These are phyloP conservation scores for Hoplias malabaricus DNA, from an alignment of 2,113 vertebrate species.

Conservation along the genomic window DNA sequence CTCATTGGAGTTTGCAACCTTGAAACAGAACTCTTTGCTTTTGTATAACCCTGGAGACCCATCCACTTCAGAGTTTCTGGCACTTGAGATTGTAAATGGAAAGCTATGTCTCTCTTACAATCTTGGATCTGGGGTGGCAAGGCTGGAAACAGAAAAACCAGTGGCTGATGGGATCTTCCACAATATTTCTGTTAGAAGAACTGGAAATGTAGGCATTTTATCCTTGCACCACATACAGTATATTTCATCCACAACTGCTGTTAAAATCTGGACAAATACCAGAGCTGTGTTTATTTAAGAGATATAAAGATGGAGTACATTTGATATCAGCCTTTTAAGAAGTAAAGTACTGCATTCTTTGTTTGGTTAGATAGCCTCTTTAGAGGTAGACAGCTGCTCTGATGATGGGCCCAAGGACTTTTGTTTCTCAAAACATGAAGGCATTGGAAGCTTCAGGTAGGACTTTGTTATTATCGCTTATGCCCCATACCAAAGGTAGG, in stretches of 20 bases:
- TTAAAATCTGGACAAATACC: not conserved
- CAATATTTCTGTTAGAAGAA: slow-evolving; percentile 68
- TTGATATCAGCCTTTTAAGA: too few relatives aligned
- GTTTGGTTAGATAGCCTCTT: slow-evolving; percentile 67
- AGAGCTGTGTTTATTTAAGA: too few relatives aligned
- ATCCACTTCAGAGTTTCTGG: slow-evolving; percentile 68
- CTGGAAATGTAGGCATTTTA: slow-evolving; percentile 67
- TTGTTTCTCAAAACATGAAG: slow-evolving; percentile 67
- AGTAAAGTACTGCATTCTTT: too few relatives aligned
- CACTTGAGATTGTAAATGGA: slow-evolving; percentile 71
- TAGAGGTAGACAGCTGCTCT: slow-evolving; percentile 74
- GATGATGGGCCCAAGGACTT: slow-evolving; percentile 59
- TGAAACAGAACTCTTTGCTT: slow-evolving; percentile 67
- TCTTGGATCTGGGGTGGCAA: slow-evolving; percentile 72
- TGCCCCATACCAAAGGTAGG: not conserved
- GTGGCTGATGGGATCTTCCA: slow-evolving; percentile 76
- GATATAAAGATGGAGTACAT: too few relatives aligned
- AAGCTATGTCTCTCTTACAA: slow-evolving; percentile 66
- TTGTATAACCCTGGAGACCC: slow-evolving; percentile 67
- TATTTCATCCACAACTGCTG: not conserved
- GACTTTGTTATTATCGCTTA: not conserved
- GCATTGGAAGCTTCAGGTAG: slow-evolving; percentile 66
- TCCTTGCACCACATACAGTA: not conserved
- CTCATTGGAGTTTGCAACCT: slow-evolving; percentile 74
- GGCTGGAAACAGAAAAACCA: slow-evolving; percentile 65